Percentiles rank a stretch among this genome's conserved stretches.
These are phyloP conservation scores for Erebia palarica DNA, from an alignment of 2,888 invertebrate genomes.

Conservation along the genomic window DNA sequence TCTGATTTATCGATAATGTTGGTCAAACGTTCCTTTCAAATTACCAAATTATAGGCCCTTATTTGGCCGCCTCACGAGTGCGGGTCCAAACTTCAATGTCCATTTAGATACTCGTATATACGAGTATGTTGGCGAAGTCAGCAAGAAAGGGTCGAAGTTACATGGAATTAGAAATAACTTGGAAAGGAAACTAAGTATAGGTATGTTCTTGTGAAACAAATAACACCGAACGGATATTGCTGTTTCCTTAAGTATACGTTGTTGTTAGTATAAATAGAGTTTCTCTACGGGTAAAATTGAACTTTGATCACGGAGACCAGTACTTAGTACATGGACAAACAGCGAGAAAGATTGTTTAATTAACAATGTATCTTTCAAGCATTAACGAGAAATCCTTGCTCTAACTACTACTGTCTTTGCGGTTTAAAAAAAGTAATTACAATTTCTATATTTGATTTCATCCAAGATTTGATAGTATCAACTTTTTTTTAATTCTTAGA, in stretches of 20 bases:
- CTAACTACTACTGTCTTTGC: neutral
- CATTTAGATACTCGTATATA: constrained; percentile 18
- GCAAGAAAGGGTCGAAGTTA: constrained; percentile 24
- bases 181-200: constrained; percentile 22
- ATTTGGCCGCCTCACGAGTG: constrained; percentile 26
- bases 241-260: constrained; percentile 19
- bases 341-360: neutral
- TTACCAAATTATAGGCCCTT: constrained; percentile 38
- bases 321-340: neutral
- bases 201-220: constrained; percentile 25
- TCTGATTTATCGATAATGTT: constrained; percentile 40
- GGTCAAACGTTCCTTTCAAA: constrained; percentile 34
- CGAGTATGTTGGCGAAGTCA: constrained; percentile 12
- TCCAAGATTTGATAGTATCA: neutral
- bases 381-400: neutral
- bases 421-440: neutral
- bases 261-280: constrained; percentile 5
- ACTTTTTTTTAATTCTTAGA: neutral
- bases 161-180: constrained; percentile 26
- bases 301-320: neutral
- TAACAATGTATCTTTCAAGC: constrained; percentile 7
- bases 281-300: neutral
- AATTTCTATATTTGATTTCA: neutral
- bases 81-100: constrained; percentile 21
- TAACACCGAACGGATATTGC: constrained; percentile 18